Evolutionary conservation across 2,113 vertebrate species (phyloP), one percentile per base, ranked within the genome.

Genomic region (Tor tambroides): DNA sequence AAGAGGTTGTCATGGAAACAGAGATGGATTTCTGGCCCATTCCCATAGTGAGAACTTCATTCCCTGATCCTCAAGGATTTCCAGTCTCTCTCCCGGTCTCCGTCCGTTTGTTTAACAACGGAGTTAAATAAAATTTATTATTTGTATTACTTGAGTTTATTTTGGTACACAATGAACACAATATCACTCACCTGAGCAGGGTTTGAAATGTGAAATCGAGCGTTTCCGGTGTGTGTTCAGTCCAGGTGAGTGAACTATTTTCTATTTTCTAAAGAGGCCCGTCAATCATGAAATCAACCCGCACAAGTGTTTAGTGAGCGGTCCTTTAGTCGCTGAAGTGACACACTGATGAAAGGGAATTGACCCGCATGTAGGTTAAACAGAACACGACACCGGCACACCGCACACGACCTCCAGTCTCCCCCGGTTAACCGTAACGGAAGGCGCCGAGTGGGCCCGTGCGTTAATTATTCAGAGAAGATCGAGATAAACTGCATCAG

Each of bases 1-100:
- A 80, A 54, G 51, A 32, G 89, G 93, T 94, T 93, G 86, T 93
- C 93, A 94, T 95, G 93, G 94, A 93, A 94, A 95, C 94, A 84
- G 38, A 93, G 88, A 90, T 92, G 87, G 69, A 85, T 85, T n/a
- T 87, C 84, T 91, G 54, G 88, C 88, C 90, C 91, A 90, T 61
- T 83, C 77, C 77, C 89, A n/a, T n/a, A 89, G 63, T 83, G 83
- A 71, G 67, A 56, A 59, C 35, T 51, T 77, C 91, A 90, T 91
- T 93, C 92, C 93, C 92, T 38, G 38, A 38, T 38, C 38, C 38
- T 38, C 38, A 1, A 38, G 38, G 38, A 6, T 38, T 38, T 6
- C 38, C 38, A 38, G 38, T 38, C 38, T 38, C 5, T 38, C 43
- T 54, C 80, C 49, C 61, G 5, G 26, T 63, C 74, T 59, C 69